Evolutionary conservation across 2,113 vertebrate genomes (phyloP).

Genomic region (Proteles cristata): DNA sequence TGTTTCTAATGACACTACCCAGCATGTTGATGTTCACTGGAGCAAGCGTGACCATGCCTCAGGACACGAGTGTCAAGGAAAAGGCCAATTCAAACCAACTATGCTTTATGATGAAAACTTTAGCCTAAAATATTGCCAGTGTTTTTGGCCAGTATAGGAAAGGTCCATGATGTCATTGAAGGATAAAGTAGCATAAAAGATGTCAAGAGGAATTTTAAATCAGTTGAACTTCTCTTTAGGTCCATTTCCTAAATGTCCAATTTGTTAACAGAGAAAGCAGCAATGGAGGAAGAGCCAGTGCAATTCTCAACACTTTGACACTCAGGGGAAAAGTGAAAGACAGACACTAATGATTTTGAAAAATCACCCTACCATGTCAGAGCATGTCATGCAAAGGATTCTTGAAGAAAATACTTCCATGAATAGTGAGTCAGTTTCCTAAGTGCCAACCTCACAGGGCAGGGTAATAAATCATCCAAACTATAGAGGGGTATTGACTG

Average conservation of each 20-base stretch:
- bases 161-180: neutral
- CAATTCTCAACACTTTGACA: neutral
- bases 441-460: neutral
- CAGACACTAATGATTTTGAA: neutral
- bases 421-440: slow-evolving; percentile 28
- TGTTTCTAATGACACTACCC: neutral
- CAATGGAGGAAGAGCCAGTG: neutral
- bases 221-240: neutral
- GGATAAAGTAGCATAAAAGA: neutral
- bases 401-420: neutral
- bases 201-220: neutral
- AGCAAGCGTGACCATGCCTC: neutral
- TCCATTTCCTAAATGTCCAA: neutral
- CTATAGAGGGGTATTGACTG: neutral
- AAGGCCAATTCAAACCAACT: neutral
- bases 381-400: neutral
- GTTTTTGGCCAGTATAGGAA: slow-evolving; percentile 17
- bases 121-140: neutral
- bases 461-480: neutral
- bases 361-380: neutral
- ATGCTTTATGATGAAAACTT: neutral
- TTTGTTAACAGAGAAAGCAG: neutral
- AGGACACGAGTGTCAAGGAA: neutral
- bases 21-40: neutral
- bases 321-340: neutral